Percentiles rank a stretch among this genome's conserved stretches.
Conservation (phyloP, 2,888 invertebrate genomes). For the Caenorhabditis sp. region DNA sequence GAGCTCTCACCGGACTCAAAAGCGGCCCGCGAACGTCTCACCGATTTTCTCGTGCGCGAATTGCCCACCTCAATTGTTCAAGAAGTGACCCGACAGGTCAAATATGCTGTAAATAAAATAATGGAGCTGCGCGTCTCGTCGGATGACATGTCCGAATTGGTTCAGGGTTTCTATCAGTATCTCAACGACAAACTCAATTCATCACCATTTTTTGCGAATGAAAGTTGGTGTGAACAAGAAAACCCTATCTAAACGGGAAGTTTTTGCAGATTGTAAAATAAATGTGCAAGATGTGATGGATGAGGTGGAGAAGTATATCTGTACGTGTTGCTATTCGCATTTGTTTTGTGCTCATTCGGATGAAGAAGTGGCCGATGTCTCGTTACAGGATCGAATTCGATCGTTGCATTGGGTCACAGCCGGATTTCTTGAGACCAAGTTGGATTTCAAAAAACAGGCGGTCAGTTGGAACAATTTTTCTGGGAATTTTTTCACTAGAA, state of each 20-base stretch:
- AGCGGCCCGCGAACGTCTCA: conserved; percentile 72
- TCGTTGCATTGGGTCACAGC: conserved; percentile 95
- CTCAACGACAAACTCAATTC: conserved; percentile 80
- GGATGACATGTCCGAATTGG: conserved; percentile 86
- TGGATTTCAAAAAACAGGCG: conserved; percentile 75
- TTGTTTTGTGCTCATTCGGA: conserved; percentile 80
- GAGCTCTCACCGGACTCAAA: conserved; percentile 46
- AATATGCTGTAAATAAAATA: conserved; percentile 73
- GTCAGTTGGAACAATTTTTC: conserved; percentile 24
- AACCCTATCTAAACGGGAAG: too few species aligned
- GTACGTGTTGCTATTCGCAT: conserved; percentile 85
- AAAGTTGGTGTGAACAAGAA: too few species aligned
- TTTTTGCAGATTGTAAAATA: conserved; percentile 76
- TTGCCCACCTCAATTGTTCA: conserved; percentile 71
- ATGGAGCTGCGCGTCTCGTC: conserved; percentile 72
- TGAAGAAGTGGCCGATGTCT: conserved; percentile 87
- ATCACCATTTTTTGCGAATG: conserved; percentile 68
- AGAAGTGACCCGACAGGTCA: conserved; percentile 78
- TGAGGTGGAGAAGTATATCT: conserved; percentile 90
- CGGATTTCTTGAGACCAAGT: conserved; percentile 88
- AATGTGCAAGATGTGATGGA: conserved; percentile 86
- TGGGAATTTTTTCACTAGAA: too few species aligned
- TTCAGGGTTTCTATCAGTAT: conserved; percentile 88
- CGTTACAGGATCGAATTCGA: conserved; percentile 90
- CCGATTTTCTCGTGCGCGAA: conserved; percentile 71